Conservation (phyloP, 2,797 vertebrate genomes). For the Siniperca undulata region DNA sequence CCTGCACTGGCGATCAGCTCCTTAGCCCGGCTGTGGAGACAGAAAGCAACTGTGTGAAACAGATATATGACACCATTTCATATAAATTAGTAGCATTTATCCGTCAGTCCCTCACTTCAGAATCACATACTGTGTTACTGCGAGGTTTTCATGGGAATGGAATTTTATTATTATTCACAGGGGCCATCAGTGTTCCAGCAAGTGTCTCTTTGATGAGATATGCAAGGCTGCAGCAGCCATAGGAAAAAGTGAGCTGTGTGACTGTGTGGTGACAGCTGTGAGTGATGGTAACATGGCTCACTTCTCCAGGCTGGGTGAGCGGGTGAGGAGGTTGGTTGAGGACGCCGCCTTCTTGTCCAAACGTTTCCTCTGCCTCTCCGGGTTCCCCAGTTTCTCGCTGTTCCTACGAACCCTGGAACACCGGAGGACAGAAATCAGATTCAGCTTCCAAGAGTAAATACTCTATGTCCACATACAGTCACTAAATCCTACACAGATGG, state of each 20-base stretch:
- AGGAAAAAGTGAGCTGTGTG: constrained; percentile 52
- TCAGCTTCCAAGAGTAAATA: not conserved
- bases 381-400: constrained; percentile 87
- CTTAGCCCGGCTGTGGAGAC: constrained; percentile 82
- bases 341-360: constrained; percentile 91
- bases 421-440: constrained; percentile 15
- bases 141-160: constrained; percentile 43
- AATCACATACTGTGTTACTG: constrained; percentile 10
- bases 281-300: constrained; percentile 67
- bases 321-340: constrained; percentile 88
- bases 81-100: not conserved
- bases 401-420: constrained; percentile 86
- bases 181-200: constrained; percentile 39
- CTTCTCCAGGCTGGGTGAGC: constrained; percentile 90
- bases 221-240: constrained; percentile 28
- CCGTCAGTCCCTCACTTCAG: constrained; percentile 5
- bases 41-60: constrained; percentile 55
- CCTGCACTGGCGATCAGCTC: constrained; percentile 84
- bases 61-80: constrained; percentile 6
- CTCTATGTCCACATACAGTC: not conserved
- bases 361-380: constrained; percentile 85
- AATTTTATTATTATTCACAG: constrained; percentile 49
- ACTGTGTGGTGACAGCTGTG: constrained; percentile 38
- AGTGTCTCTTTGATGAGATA: constrained; percentile 51
- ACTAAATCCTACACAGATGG: not conserved